Evolutionary conservation across 2,888 invertebrate genomes (phyloP).

Genomic region (Ephialtes manifestator): DNA sequence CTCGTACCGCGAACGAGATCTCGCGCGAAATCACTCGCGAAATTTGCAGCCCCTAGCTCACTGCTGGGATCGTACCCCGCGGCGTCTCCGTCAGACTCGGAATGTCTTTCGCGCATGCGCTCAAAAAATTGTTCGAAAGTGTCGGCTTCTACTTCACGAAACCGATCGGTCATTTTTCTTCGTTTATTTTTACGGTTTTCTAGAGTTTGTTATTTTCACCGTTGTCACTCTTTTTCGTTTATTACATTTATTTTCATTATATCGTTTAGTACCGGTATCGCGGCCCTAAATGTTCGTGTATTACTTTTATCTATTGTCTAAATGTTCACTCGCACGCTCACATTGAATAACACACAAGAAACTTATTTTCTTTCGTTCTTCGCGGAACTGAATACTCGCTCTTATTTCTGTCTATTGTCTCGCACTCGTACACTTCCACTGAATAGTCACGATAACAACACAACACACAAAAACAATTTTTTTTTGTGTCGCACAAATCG

Average conservation of each 20-base stretch:
- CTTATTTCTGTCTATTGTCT: not conserved
- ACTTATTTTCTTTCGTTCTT: no score
- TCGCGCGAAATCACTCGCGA: conserved; percentile 16
- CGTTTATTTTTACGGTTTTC: not conserved
- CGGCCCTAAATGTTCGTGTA: not conserved
- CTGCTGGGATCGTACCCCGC: not conserved
- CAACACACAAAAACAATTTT: not conserved
- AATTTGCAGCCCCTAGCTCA: not conserved
- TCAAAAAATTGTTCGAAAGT: not conserved
- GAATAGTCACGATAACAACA: not conserved
- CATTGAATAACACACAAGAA: no score
- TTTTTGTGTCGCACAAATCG: not conserved
- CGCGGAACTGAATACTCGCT: not conserved
- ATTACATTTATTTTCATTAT: not conserved
- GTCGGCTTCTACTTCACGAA: not conserved
- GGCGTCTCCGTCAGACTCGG: not conserved
- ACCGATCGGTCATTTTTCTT: not conserved
- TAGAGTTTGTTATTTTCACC: no score
- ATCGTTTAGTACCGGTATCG: not conserved
- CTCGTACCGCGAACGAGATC: conserved; percentile 1
- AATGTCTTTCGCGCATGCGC: not conserved
- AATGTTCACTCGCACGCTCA: no score
- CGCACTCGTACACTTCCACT: not conserved
- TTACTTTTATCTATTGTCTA: no score
- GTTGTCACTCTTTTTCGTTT: not conserved